These are phyloP conservation scores for Hemistola chrysoprasaria DNA, from an alignment of 2,888 invertebrate species.

Conservation along the genomic window DNA sequence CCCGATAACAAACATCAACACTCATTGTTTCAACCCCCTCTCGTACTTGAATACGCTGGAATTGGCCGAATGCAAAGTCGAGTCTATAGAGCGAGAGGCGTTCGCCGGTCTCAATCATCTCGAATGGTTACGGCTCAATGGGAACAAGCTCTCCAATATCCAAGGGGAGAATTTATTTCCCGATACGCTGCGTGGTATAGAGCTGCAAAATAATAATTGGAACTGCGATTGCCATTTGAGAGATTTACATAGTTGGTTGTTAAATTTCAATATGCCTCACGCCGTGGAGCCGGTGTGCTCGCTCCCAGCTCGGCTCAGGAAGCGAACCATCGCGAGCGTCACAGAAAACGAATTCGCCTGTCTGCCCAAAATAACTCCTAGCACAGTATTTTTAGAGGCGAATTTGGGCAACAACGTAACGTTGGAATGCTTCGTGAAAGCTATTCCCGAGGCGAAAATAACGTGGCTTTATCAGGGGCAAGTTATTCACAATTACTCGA, in stretches of 20 bases:
- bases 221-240: constrained; percentile 92
- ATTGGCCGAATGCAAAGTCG: constrained; percentile 90
- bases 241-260: constrained; percentile 90
- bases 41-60: constrained; percentile 90
- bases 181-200: constrained; percentile 89
- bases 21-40: constrained; percentile 88
- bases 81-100: constrained; percentile 88
- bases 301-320: constrained; percentile 85
- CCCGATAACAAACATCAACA: constrained; percentile 88
- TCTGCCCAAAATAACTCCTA: constrained; percentile 89
- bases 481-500: constrained; percentile 89
- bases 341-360: constrained; percentile 89
- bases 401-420: constrained; percentile 92
- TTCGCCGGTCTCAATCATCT: constrained; percentile 91
- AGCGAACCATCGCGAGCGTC: constrained; percentile 85
- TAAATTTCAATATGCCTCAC: constrained; percentile 88
- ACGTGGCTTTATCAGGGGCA: constrained; percentile 93
- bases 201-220: constrained; percentile 94
- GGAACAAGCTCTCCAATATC: constrained; percentile 89
- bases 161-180: constrained; percentile 87
- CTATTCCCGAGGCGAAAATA: constrained; percentile 90
- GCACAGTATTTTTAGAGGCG: constrained; percentile 88
- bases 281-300: constrained; percentile 90
- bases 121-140: constrained; percentile 92
- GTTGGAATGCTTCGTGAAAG: constrained; percentile 89